Percentiles rank a stretch among this genome's conserved stretches.
Conservation (phyloP, 2,888 invertebrate genomes). For the Osmoderma eremita region DNA sequence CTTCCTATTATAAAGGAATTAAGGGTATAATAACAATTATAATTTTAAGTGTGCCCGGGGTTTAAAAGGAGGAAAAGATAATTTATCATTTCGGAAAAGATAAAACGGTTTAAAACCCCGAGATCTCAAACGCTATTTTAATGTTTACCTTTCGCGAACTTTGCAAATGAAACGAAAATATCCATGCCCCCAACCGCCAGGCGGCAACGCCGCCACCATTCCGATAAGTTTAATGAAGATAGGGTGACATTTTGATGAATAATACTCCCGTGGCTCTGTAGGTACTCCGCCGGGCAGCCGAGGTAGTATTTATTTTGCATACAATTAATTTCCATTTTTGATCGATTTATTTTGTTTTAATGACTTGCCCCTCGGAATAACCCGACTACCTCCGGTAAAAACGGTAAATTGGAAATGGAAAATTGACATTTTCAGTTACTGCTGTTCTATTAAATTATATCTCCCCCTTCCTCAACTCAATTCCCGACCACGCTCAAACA, state of each 20-base stretch:
- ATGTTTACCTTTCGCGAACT: slow-evolving; percentile 35
- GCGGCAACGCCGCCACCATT: too few species aligned
- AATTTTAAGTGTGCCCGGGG: background rate
- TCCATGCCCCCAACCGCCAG: too few species aligned
- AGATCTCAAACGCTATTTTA: slow-evolving; percentile 20
- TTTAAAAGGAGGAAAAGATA: slow-evolving; percentile 17
- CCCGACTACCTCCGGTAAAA: background rate
- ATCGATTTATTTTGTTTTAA: slow-evolving; percentile 33
- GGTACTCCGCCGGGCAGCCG: too few species aligned
- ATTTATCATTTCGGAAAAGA: slow-evolving; percentile 33
- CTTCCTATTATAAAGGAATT: too few species aligned
- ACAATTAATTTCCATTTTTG: slow-evolving; percentile 36
- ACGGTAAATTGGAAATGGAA: slow-evolving; percentile 1
- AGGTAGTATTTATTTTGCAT: slow-evolving; percentile 33
- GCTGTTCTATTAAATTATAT: background rate
- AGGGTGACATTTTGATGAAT: slow-evolving; percentile 37
- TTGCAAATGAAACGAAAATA: slow-evolving; percentile 37
- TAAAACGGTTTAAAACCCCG: slow-evolving; percentile 7
- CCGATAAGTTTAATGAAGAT: slow-evolving; percentile 37
- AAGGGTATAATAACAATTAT: too few species aligned
- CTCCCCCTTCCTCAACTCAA: too few species aligned
- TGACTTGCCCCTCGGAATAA: background rate
- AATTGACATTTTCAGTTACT: background rate
- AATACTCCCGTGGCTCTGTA: slow-evolving; percentile 3
- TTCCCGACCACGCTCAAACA: too few species aligned